Conservation (phyloP, 2,888 invertebrate genomes). For the Campoplex nolae region DNA sequence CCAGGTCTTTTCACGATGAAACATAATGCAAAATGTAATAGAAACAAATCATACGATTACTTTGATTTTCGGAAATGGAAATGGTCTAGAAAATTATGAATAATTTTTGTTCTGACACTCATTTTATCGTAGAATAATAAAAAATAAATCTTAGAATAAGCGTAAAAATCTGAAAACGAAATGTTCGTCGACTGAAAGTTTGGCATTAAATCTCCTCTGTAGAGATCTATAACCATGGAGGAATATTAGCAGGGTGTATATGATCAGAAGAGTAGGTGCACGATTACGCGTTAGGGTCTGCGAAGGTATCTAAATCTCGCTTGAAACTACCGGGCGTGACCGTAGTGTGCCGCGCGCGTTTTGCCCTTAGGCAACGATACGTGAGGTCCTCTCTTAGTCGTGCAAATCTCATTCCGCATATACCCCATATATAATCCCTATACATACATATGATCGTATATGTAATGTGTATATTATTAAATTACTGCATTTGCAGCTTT, state of each 20-base stretch:
- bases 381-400: conserved; percentile 76
- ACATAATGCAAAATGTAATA: background rate
- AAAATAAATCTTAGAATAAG: background rate
- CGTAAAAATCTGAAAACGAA: background rate
- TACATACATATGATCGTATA: conserved; percentile 4
- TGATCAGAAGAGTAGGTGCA: conserved; percentile 48
- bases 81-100: background rate
- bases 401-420: conserved; percentile 30
- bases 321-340: conserved; percentile 81
- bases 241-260: conserved; percentile 43
- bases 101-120: background rate
- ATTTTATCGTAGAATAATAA: background rate
- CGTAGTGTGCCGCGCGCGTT: conserved; percentile 72
- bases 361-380: conserved; percentile 79
- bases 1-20: too few relatives aligned
- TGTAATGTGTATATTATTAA: conserved; percentile 40
- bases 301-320: conserved; percentile 79
- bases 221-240: conserved; percentile 18
- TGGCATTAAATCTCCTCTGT: conserved; percentile 8
- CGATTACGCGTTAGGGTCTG: conserved; percentile 52
- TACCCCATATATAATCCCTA: background rate
- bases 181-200: background rate
- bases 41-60: background rate
- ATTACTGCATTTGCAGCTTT: conserved; percentile 25
- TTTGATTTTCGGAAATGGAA: too few relatives aligned